These are phyloP conservation scores for Trochalopteron elliotii DNA, from an alignment of 2,113 vertebrate genomes.

Conservation along the genomic window DNA sequence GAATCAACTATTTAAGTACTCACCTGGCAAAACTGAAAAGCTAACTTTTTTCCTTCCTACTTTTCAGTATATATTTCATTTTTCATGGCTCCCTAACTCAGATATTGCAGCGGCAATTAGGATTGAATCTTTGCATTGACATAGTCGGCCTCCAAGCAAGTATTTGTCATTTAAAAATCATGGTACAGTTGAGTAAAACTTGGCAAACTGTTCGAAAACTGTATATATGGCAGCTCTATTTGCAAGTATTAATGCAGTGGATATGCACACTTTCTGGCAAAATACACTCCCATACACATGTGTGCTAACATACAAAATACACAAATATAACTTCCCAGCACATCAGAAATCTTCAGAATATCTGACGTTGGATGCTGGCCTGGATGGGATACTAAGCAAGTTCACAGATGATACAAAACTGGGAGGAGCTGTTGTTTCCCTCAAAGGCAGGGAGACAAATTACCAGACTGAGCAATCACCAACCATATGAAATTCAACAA, in stretches of 20 bases:
- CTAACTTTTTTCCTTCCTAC: not conserved
- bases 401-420: not conserved
- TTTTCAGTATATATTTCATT: slow-evolving; percentile 27
- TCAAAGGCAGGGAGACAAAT: not conserved
- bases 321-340: not conserved
- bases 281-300: not conserved
- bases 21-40: slow-evolving; percentile 18
- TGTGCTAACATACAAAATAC: not conserved
- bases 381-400: not conserved
- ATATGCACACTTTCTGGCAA: not conserved
- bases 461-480: not conserved
- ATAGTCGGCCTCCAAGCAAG: slow-evolving; percentile 58
- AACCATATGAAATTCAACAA: not conserved
- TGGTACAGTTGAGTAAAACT: slow-evolving; percentile 35
- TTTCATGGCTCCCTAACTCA: slow-evolving; percentile 34
- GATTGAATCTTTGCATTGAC: slow-evolving; percentile 62
- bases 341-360: not conserved
- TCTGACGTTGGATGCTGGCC: not conserved
- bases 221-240: not conserved
- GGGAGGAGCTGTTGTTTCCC: not conserved
- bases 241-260: not conserved
- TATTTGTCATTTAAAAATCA: slow-evolving; percentile 70
- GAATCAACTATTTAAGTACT: slow-evolving; percentile 31
- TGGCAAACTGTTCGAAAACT: slow-evolving; percentile 33
- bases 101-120: slow-evolving; percentile 37